Evolutionary conservation across 92 coral and sea anemone species (phyloP).

Genomic region (Phenganax subtilis): DNA sequence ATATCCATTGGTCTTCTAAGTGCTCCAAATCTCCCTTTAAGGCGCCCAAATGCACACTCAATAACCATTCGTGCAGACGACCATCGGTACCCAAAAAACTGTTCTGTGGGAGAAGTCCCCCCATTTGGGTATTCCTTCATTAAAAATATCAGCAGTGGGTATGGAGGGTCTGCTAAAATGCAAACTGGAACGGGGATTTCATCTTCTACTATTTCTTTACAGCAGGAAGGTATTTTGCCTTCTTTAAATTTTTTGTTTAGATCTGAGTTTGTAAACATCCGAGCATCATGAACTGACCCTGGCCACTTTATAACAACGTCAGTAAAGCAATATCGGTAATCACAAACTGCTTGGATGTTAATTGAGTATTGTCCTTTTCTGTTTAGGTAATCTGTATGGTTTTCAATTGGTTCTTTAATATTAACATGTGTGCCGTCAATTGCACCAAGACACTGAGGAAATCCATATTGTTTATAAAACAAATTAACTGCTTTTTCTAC

Average conservation of each 20-base stretch:
- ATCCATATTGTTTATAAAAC: not conserved
- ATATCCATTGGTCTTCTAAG: constrained; percentile 44
- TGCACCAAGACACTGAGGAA: constrained; percentile 21
- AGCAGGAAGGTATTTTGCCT: constrained; percentile 20
- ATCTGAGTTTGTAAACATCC: constrained; percentile 24
- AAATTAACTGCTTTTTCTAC: not conserved
- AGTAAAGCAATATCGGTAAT: not conserved
- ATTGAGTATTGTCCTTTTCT: constrained; percentile 39
- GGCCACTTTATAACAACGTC: constrained; percentile 8
- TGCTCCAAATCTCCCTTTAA: constrained; percentile 48
- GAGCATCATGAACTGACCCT: constrained; percentile 39
- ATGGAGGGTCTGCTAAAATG: constrained; percentile 47
- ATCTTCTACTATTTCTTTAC: constrained; percentile 21
- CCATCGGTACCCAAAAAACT: constrained; percentile 39
- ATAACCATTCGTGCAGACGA: constrained; percentile 7
- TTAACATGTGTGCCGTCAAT: constrained; percentile 35
- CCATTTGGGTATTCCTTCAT: constrained; percentile 52
- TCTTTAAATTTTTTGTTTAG: constrained; percentile 17
- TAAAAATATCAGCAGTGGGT: constrained; percentile 44
- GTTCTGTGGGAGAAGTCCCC: constrained; percentile 45
- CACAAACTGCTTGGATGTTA: constrained; percentile 34
- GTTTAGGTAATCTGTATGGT: constrained; percentile 30
- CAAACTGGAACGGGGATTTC: constrained; percentile 54
- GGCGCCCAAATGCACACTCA: not conserved
- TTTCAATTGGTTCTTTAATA: constrained; percentile 31